Conservation (phyloP, 2,797 vertebrate genomes). For the Sebastes minor region DNA sequence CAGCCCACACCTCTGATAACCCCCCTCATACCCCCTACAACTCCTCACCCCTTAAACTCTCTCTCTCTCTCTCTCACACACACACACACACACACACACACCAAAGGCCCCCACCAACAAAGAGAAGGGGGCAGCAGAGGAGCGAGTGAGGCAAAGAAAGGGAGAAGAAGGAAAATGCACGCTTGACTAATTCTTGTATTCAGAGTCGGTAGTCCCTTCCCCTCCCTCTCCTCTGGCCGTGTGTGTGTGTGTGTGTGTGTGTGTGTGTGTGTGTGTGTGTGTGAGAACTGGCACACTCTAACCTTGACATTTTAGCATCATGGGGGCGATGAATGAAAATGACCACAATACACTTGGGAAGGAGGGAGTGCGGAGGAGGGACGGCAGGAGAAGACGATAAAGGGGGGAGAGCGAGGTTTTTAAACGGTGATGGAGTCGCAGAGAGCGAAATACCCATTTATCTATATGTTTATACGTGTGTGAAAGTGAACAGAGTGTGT, state of each 20-base stretch:
- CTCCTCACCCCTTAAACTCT: constrained; percentile 23
- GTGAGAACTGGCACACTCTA: constrained; percentile 69
- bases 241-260: constrained; percentile 33
- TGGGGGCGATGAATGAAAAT: constrained; percentile 71
- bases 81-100: constrained; percentile 28
- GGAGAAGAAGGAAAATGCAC: constrained; percentile 71
- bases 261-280: constrained; percentile 19
- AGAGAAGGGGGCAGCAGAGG: constrained; percentile 56
- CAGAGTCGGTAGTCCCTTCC: constrained; percentile 48
- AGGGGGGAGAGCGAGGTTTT: constrained; percentile 33
- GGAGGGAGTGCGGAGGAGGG: neutral
- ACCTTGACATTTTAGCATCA: constrained; percentile 74
- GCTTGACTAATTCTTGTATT: constrained; percentile 78
- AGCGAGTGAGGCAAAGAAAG: constrained; percentile 55
- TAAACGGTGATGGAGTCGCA: constrained; percentile 21
- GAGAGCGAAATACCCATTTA: constrained; percentile 15
- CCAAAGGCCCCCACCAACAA: constrained; percentile 61
- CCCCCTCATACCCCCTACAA: neutral
- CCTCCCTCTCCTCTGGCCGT: constrained; percentile 31
- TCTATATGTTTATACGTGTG: neutral
- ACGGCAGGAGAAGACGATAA: constrained; percentile 2
- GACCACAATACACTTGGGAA: constrained; percentile 61
- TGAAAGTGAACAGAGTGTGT: neutral
- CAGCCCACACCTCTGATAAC: constrained; percentile 17
- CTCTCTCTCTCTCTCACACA: neutral